Conservation (phyloP, 2,113 vertebrate species). For the Uria lomvia region DNA sequence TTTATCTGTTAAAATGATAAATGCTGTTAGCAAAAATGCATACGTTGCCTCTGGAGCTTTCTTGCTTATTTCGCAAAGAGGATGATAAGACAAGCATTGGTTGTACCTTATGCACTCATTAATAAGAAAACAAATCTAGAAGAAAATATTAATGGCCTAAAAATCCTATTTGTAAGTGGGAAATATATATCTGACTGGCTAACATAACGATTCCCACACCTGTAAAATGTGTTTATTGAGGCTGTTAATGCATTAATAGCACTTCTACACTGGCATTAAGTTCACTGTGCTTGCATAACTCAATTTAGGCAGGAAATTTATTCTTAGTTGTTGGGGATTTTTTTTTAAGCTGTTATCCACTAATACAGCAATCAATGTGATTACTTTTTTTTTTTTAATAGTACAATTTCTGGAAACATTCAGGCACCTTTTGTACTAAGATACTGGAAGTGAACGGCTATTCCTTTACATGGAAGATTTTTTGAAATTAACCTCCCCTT, state of each 20-base stretch:
- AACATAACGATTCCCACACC: background rate
- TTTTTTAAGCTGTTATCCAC: background rate
- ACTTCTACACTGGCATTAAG: background rate
- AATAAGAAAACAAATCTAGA: background rate
- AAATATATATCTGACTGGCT: background rate
- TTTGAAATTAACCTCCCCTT: background rate
- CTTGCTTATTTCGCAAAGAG: background rate
- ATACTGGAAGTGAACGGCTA: background rate
- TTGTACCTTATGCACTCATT: background rate
- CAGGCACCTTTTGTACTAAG: background rate
- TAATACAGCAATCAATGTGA: background rate
- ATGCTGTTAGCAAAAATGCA: background rate
- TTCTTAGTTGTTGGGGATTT: background rate
- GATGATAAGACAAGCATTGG: background rate
- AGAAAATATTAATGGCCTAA: background rate
- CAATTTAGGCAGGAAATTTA: background rate
- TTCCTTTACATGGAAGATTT: background rate
- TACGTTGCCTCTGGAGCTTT: background rate
- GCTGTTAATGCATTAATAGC: background rate
- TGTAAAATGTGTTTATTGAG: background rate
- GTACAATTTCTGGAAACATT: background rate
- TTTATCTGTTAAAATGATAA: conserved; percentile 69
- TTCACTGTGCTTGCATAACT: background rate
- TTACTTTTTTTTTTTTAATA: background rate
- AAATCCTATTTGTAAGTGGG: background rate